Conservation (phyloP, 2,113 vertebrate genomes). For the Ascaphus truei region DNA sequence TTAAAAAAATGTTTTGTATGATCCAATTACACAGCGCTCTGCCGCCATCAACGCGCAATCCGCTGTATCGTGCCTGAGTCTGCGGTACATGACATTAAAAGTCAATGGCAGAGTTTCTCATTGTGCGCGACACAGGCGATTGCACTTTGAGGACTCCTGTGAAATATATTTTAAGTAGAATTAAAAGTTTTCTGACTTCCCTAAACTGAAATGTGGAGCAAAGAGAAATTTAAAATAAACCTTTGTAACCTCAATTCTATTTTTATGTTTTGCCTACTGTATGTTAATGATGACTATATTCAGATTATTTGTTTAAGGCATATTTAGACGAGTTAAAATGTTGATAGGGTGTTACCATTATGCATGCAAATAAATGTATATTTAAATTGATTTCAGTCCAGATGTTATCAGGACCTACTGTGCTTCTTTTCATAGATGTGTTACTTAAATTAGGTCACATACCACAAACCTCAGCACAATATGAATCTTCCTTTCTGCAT, state of each 20-base stretch:
- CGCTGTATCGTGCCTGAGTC: too few relatives aligned
- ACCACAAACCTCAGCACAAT: slow-evolving; percentile 1
- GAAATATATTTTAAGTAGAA: background rate
- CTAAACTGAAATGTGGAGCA: background rate
- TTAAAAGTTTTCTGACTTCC: background rate
- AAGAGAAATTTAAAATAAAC: background rate
- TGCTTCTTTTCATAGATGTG: slow-evolving; percentile 2
- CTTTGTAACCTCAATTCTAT: background rate
- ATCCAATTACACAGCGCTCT: too few relatives aligned
- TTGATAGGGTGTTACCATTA: background rate
- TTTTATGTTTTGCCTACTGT: background rate
- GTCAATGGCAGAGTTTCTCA: too few relatives aligned
- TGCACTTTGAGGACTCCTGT: too few relatives aligned
- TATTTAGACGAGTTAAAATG: background rate
- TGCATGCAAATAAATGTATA: slow-evolving; percentile 3
- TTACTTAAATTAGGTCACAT: background rate
- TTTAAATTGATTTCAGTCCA: background rate
- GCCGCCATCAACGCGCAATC: too few relatives aligned
- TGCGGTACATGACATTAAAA: too few relatives aligned
- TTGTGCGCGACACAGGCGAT: too few relatives aligned
- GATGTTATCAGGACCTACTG: background rate
- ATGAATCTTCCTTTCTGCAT: background rate
- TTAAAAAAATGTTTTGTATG: too few relatives aligned
- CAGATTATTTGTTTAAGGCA: background rate
- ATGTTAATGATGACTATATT: background rate